Evolutionary conservation across 2,888 invertebrate species (phyloP).

Genomic region (Timema podura): DNA sequence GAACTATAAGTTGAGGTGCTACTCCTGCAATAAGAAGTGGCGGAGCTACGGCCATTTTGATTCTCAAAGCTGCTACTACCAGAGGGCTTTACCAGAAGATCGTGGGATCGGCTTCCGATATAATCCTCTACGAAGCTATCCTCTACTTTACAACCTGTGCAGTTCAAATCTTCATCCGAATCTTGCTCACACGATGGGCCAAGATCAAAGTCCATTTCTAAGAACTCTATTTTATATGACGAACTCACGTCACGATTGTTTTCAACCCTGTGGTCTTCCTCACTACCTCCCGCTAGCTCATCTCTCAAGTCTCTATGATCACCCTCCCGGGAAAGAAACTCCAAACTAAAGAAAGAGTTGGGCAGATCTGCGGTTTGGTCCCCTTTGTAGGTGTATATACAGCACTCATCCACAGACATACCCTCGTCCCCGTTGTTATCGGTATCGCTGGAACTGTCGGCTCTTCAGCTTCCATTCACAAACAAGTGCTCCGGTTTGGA

Average conservation of each 20-base stretch:
- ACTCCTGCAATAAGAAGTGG: not conserved
- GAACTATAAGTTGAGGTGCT: conserved; percentile 9
- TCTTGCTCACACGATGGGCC: conserved; percentile 63
- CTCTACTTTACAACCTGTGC: too few relatives aligned
- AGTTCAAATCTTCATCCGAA: conserved; percentile 33
- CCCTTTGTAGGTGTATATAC: conserved; percentile 70
- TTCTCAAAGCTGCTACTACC: too few relatives aligned
- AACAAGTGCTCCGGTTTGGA: conserved; percentile 19
- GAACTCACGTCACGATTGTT: conserved; percentile 50
- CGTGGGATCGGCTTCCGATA: not conserved
- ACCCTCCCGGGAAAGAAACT: conserved; percentile 50
- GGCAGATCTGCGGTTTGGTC: conserved; percentile 58
- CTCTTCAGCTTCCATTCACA: conserved; percentile 21
- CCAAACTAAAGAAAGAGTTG: conserved; percentile 59
- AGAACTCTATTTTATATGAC: conserved; percentile 74
- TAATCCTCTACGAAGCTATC: conserved; percentile 27
- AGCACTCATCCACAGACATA: conserved; percentile 66
- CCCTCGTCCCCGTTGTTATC: conserved; percentile 59
- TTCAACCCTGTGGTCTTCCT: conserved; percentile 40
- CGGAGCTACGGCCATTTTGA: not conserved
- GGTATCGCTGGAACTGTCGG: conserved; percentile 52
- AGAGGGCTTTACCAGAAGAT: too few relatives aligned
- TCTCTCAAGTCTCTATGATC: conserved; percentile 41
- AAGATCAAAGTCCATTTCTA: conserved; percentile 79
- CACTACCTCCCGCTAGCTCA: conserved; percentile 48